Base-by-base conservation (phyloP, 2,888 invertebrate genomes). In the Slavum lentiscoides region DNA sequence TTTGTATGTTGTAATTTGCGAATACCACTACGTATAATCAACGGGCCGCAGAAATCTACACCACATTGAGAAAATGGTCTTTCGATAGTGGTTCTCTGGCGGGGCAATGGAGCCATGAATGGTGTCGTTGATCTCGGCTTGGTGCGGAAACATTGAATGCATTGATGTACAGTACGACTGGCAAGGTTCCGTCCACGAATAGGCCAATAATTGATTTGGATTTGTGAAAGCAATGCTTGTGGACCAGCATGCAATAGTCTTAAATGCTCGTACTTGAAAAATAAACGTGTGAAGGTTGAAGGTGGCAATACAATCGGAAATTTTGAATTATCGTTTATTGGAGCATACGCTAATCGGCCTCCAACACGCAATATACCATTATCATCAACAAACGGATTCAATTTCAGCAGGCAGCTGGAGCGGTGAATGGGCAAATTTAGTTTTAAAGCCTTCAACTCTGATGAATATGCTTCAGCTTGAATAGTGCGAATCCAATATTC, bases 351-450 rank as follows among this genome's bases (percentile, higher is more conserved):
- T 21, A 66, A 43, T 0, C 43, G 43, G 5, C n/a, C 39, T 6
- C 66, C 39, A 6, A 66, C 66, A 11, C 66, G 66, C n/a, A 39
- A 66, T n/a, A 66, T 66, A 4, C 66, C 66, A 66, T n/a, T 66
- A 3, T 3, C 1, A n/a, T 66, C 39, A n/a, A 66, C 1, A n/a
- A 66, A 66, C 39, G 66, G 66, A 66, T 66, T 66, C 4, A 66
- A n/a, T 5, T 66, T 66, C 1, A 39, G 3, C 4, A 66, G 2
- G 39, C 66, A 39, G 11, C 66, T 66, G 2, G 66, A 66, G 13
- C 66, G n/a, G 7, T 66, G 66, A 66, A 66, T n/a, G n/a, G 66
- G 66, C 3, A 39, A 39, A 11, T n/a, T 66, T 9, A 37, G 39
- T n/a, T 39, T 39, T n/a, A 66, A 11, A 11, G 9, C n/a, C 3